Base-by-base conservation (phyloP, 2,113 vertebrate species). In the Pristiophorus japonicus region DNA sequence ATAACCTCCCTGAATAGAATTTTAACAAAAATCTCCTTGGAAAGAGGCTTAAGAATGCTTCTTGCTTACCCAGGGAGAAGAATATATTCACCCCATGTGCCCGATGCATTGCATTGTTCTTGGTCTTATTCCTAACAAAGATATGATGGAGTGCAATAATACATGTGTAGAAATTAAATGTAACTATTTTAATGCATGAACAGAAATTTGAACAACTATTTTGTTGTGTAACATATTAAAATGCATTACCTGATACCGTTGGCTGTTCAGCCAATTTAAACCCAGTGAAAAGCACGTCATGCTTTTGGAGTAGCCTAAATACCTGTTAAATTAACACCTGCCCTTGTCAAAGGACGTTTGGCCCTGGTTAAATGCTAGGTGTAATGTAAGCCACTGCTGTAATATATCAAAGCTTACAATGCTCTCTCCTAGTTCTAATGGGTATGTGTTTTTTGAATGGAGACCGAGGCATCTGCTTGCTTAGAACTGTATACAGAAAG, bases 111-210 rank as follows among this genome's bases (percentile, higher is more conserved):
- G 42, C 66, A 51, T 94, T 94, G 66, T 94, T 65, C 63, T 94
- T 45, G 30, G 42, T 94, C 93, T 94, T 63, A 38, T 42, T 94
- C 42, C 65, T 94, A 30, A 70, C 66, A 70, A 94, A 94, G 45
- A 45, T 65, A 94, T 70, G 66, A 94, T 70, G 66, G 24, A 47
- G 65, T 67, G 42, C 66, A 94, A 94, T 94, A 70, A 67, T 94
- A 67, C 51, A 73, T 70, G 62, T 65, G 34, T 93, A 93, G 16
- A 65, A 20, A 34, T 3, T 45, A 65, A 66, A 65, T 65, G 91
- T 66, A 66, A 94, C 8, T 94, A n/a, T 73, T 94, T 94, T 51
- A 73, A 94, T 94, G 93, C 93, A 94, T 47, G 66, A 45, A 94
- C 38, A 94, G 63, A 45, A 45, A 45, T 94, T 66, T 94, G 63